Base-by-base conservation (phyloP, 2,797 vertebrate genomes). In the Hephaestus fuliginosus region DNA sequence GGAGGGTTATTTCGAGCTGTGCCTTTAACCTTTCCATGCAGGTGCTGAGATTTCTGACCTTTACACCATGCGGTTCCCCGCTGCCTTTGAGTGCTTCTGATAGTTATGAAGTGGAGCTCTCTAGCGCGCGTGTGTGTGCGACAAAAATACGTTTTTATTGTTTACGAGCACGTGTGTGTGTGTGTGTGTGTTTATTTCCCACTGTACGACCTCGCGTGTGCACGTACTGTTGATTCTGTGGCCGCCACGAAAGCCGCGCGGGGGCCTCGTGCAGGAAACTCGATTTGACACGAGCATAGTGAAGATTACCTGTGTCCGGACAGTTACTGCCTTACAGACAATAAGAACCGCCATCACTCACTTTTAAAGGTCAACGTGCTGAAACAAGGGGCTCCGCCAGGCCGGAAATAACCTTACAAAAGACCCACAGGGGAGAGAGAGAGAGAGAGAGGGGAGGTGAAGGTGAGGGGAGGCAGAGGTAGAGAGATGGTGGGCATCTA, bases 261-360 rank as follows among this genome's bases (percentile, higher is more conserved):
- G 25, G 17, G 82, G 75, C 64, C 89, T 72, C 9, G 67, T 53
- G 84, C 82, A 56, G 85, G 91, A 90, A 93, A 93, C 88, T 91
- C 56, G 79, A 91, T 92, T 90, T 92, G 94, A 93, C 92, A 91
- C 82, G 71, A 91, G 81, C 83, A 53, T 75, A 77, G 87, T 84
- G 92, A 88, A 93, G 92, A 94, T 94, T 92, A 94, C 90, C 87
- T 82, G 86, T 89, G 90, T 92, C 91, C 90, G 86, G 92, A 92
- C 91, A 90, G 90, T 93, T 90, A 93, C 92, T 94, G 92, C 93
- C 93, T 93, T 85, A 92, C 91, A 92, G 91, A 92, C 93, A 90
- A 93, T 92, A 93, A 88, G 91, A 93, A 88, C 73, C 61, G 69
- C 88, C 92, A 90, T 93, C 90, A 84, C 87, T 93, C 92, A 93